Conservation (phyloP, 2,113 vertebrate genomes). For the Girardinichthys multiradiatus region DNA sequence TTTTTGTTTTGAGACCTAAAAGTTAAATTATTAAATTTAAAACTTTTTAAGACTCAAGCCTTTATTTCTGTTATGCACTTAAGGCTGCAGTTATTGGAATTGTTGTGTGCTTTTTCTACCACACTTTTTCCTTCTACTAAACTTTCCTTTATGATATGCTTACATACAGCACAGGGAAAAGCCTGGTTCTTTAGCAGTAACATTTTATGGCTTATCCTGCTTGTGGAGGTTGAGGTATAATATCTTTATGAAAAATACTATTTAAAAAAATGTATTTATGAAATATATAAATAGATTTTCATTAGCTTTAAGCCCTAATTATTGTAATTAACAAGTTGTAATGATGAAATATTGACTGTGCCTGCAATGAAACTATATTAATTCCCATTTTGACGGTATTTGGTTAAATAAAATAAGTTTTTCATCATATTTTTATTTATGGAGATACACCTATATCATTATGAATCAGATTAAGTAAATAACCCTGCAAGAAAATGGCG, state of each 20-base stretch:
- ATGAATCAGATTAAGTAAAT: constrained; percentile 2
- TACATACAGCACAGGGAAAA: neutral
- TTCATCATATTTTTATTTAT: neutral
- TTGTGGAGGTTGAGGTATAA: neutral
- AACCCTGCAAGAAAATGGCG: constrained; percentile 53
- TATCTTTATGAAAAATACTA: neutral
- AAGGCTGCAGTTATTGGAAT: neutral
- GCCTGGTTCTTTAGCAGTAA: neutral
- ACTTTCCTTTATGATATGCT: neutral
- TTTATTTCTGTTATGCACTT: neutral
- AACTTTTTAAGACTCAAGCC: too few relatives aligned
- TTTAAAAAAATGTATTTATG: too few relatives aligned
- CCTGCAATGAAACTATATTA: too few relatives aligned
- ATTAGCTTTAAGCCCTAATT: neutral
- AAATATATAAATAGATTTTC: neutral
- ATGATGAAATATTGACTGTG: neutral
- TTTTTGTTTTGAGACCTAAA: too few relatives aligned
- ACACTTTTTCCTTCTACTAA: neutral
- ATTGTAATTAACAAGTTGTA: neutral
- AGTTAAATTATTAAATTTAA: too few relatives aligned
- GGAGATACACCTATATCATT: neutral
- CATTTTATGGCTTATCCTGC: neutral
- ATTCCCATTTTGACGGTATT: too few relatives aligned
- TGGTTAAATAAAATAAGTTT: neutral
- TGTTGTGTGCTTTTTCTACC: neutral